Conservation (phyloP, 2,113 vertebrate species). For the Charina bottae region DNA sequence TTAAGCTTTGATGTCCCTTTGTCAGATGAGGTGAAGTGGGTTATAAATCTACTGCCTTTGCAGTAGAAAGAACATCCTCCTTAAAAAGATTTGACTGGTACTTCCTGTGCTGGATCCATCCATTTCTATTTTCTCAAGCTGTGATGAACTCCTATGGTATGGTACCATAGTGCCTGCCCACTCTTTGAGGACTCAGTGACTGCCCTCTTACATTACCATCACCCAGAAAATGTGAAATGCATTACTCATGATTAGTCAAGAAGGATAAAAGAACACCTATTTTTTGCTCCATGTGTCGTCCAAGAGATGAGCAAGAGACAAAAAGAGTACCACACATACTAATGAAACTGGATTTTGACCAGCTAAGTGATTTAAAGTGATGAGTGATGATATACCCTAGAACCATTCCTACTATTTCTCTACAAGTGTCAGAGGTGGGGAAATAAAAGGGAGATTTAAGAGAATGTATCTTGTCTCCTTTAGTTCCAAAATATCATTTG, state of each 20-base stretch:
- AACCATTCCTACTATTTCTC: slow-evolving; percentile 20
- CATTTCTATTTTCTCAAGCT: not conserved
- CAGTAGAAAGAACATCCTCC: not conserved
- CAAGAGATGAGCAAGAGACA: slow-evolving; percentile 51
- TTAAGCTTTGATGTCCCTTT: not conserved
- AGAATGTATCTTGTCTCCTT: not conserved
- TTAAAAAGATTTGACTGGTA: not conserved
- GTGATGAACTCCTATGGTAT: not conserved
- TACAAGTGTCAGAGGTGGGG: not conserved
- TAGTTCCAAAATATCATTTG: slow-evolving; percentile 10
- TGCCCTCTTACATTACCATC: slow-evolving; percentile 44
- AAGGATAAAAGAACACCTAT: slow-evolving; percentile 38
- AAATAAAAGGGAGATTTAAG: not conserved
- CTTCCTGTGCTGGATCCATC: not conserved
- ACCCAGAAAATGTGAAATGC: slow-evolving; percentile 48
- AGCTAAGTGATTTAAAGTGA: slow-evolving; percentile 60
- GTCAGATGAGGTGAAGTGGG: not conserved
- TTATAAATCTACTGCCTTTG: not conserved
- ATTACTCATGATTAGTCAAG: slow-evolving; percentile 67
- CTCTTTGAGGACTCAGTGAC: not conserved
- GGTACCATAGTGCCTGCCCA: not conserved
- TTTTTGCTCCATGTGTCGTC: slow-evolving; percentile 50
- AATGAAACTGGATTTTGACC: slow-evolving; percentile 71
- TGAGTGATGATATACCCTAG: slow-evolving; percentile 48
- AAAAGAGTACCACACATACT: slow-evolving; percentile 52